Evolutionary conservation across 2,113 vertebrate genomes (phyloP).

Genomic region (Leucoraja erinaceus): DNA sequence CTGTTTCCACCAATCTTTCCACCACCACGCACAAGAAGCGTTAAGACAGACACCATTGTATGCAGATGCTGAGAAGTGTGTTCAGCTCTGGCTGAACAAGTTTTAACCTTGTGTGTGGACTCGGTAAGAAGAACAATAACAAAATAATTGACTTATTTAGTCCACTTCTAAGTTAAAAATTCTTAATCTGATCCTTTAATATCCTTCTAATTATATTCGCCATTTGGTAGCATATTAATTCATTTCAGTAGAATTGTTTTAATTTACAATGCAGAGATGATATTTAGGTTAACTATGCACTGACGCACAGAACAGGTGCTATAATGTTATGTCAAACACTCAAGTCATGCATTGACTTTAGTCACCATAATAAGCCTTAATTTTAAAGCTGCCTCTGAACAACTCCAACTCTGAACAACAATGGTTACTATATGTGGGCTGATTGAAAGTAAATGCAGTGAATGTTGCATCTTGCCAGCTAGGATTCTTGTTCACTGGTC

Average conservation of each 20-base stretch:
- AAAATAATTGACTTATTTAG: not conserved
- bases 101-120: no score
- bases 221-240: not conserved
- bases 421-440: no score
- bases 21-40: no score
- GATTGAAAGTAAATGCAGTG: no score
- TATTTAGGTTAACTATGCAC: not conserved
- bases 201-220: not conserved
- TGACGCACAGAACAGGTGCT: not conserved
- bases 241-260: not conserved
- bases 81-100: no score
- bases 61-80: no score
- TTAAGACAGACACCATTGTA: no score
- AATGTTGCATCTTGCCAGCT: not conserved
- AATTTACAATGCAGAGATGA: not conserved
- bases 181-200: not conserved
- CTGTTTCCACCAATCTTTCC: no score
- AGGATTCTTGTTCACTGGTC: not conserved
- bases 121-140: not conserved
- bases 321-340: not conserved
- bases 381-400: not conserved
- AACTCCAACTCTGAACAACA: no score
- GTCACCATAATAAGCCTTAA: not conserved
- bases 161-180: not conserved
- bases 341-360: not conserved